Percentiles rank a stretch among this genome's conserved stretches.
Conservation (phyloP, 2,113 vertebrate species). For the Amblyornis subalaris region DNA sequence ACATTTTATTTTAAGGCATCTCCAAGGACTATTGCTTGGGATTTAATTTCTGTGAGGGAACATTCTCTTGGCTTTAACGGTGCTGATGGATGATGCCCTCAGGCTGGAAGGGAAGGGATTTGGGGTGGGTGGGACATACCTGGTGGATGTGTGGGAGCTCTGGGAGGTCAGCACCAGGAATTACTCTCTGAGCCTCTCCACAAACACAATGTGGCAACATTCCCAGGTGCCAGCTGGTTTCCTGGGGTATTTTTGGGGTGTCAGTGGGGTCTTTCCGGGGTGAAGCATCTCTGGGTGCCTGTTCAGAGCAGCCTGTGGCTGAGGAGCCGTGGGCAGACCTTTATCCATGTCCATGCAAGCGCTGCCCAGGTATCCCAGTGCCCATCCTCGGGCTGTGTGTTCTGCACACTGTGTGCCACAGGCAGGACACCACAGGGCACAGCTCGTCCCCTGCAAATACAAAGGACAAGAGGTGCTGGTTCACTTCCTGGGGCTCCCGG, state of each 20-base stretch:
- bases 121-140: background rate
- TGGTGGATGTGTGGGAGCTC: background rate
- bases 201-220: fast-evolving
- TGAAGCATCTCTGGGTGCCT: background rate
- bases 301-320: fast-evolving
- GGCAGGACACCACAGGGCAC: background rate
- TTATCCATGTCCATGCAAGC: fast-evolving
- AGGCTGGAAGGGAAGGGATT: background rate
- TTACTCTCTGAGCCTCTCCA: background rate
- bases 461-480: constrained; percentile 85
- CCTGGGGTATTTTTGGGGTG: too few species aligned
- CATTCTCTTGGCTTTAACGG: background rate
- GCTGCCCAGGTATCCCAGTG: constrained; percentile 9
- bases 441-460: constrained; percentile 6
- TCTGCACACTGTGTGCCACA: constrained; percentile 55
- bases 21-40: background rate
- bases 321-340: background rate
- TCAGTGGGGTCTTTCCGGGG: background rate
- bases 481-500: constrained; percentile 78
- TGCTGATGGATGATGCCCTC: background rate
- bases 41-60: background rate
- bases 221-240: background rate
- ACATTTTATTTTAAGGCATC: background rate
- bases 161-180: background rate
- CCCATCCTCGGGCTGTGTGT: too few species aligned